Base-by-base conservation (phyloP, 2,888 invertebrate species). In the Monoplex corrugatus region DNA sequence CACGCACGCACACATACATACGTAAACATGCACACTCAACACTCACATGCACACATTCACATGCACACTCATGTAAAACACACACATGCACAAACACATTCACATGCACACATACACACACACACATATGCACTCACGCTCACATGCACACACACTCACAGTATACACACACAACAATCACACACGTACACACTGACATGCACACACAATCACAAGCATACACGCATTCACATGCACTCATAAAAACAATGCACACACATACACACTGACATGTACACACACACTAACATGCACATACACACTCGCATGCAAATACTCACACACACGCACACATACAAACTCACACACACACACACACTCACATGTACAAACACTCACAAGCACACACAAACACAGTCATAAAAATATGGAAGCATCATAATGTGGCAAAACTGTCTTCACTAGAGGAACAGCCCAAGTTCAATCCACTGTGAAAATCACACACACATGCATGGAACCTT, bases 81-180 rank as follows among this genome's bases (percentile, higher is more conserved):
- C 72, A 35, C 1, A 72, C 32, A 72, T 35, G 10, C 35, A 32
- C 38, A 32, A 32, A 38, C 40, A 78, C 38, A 38, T 23, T 23
- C 40, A 16, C 16, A 78, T 23, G 23, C 40, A 40, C 78, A 78
- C 23, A 78, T 0, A 19, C 28, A 78, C 40, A 72, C 40, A 78
- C 19, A 78, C 16, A 78, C 16, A 19, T 23, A 78, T 3, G 2
- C 78, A 0, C 1, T 3, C 78, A 78, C 78, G 19, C 0, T 2
- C 78, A 40, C 78, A 78, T 35, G 10, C 72, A 72, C 72, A 32
- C 72, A 72, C 72, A 72, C 72, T 35, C 38, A 72, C 72, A 35
- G n/a, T 35, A 72, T 35, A 72, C 32, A n/a, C 32, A 32, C 72
- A 72, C 35, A 72, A 72, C 72, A 78, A 38, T 40, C 78, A 78